Evolutionary conservation across 2,113 vertebrate genomes (phyloP).

Genomic region (Gopherus flavomarginatus): DNA sequence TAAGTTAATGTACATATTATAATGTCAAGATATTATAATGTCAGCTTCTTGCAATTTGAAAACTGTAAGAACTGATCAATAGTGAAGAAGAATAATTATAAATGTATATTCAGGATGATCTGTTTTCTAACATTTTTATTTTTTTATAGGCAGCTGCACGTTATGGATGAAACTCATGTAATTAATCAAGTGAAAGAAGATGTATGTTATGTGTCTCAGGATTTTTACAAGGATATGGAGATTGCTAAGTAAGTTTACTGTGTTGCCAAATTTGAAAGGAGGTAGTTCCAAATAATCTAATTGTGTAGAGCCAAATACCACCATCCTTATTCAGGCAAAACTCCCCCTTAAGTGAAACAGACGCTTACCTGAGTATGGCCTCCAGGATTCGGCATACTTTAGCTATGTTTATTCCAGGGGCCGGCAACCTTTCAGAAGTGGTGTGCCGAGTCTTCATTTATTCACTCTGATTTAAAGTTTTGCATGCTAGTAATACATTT

Average conservation of each 20-base stretch:
- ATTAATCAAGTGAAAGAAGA: slow-evolving; percentile 99
- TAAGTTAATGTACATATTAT: not conserved
- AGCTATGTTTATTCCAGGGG: slow-evolving; percentile 9
- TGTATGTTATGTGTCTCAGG: slow-evolving; percentile 96
- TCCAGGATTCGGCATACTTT: not conserved
- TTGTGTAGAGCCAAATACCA: not conserved
- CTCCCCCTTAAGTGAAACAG: not conserved
- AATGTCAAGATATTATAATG: not conserved
- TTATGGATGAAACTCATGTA: slow-evolving; percentile 98
- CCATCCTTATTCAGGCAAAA: not conserved
- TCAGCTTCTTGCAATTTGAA: not conserved
- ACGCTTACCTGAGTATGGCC: not conserved
- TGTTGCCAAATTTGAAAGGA: not conserved
- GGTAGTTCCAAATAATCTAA: not conserved
- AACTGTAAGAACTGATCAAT: not conserved
- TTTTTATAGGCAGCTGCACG: slow-evolving; percentile 90
- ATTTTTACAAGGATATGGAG: slow-evolving; percentile 97
- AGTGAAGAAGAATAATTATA: not conserved
- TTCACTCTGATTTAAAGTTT: too few species aligned
- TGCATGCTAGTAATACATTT: too few species aligned
- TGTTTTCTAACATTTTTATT: not conserved
- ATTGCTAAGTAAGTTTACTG: slow-evolving; percentile 88
- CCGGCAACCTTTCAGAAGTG: too few species aligned
- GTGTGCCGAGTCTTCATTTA: too few species aligned
- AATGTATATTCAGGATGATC: not conserved